Evolutionary conservation across 1,140 invertebrate species (phyloP).

Genomic region (Ceratina australensis): DNA sequence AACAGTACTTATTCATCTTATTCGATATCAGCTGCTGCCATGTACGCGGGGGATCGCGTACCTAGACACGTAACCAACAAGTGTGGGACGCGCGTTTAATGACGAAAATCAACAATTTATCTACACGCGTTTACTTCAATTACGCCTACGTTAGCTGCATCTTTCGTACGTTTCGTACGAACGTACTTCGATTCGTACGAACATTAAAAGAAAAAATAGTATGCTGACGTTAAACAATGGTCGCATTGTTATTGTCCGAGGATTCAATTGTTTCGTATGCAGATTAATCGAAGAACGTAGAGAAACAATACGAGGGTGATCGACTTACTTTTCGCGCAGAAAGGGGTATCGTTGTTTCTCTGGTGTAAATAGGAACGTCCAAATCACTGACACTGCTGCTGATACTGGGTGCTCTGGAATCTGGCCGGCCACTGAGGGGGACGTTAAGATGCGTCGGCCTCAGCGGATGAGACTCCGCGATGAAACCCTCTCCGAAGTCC

Average conservation of each 20-base stretch:
- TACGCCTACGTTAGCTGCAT: no score
- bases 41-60: neutral
- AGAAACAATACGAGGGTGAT: neutral
- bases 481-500: constrained; percentile 80
- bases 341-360: constrained; percentile 74
- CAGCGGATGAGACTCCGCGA: constrained; percentile 81
- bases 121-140: no score
- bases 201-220: neutral
- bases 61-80: no score
- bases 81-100: no score
- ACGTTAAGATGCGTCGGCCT: constrained; percentile 79
- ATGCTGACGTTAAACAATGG: neutral
- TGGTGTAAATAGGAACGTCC: constrained; percentile 81
- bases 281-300: neutral
- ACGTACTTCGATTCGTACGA: no score
- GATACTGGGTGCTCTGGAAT: constrained; percentile 79
- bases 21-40: neutral
- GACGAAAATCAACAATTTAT: no score
- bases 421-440: constrained; percentile 68
- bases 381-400: constrained; percentile 82
- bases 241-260: neutral
- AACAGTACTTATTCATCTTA: neutral
- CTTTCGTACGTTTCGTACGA: neutral
- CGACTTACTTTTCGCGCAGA: constrained; percentile 71
- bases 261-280: neutral